These are phyloP conservation scores for Polypterus senegalus DNA, from an alignment of 2,113 vertebrate genomes.

Conservation along the genomic window DNA sequence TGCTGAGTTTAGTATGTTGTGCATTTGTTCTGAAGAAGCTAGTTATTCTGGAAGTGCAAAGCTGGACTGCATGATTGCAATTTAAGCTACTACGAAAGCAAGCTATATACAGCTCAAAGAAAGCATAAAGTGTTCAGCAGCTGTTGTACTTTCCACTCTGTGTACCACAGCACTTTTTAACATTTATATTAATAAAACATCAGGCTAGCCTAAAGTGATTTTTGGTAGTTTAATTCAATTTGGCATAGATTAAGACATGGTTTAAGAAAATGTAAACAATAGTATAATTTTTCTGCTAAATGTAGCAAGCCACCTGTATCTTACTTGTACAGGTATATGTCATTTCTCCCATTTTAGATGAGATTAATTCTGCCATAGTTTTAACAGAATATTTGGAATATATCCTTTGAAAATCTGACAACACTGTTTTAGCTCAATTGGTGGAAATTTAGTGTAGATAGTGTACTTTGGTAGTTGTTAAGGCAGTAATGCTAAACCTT, in stretches of 20 bases:
- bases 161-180: background rate
- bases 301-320: background rate
- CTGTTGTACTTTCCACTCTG: slow-evolving; percentile 1
- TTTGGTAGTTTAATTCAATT: background rate
- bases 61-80: background rate
- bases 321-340: background rate
- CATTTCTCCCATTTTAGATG: background rate
- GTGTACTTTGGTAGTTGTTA: too few relatives aligned
- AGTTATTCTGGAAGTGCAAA: background rate
- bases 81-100: background rate
- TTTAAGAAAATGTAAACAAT: background rate
- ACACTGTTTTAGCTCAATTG: too few relatives aligned
- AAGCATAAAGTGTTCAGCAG: background rate
- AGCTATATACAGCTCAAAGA: background rate
- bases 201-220: background rate
- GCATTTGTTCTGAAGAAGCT: background rate
- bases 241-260: background rate
- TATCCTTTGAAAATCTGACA: too few relatives aligned
- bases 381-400: too few relatives aligned
- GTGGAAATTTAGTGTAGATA: too few relatives aligned
- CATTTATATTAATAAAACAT: background rate
- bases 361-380: too few relatives aligned
- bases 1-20: background rate
- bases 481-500: too few relatives aligned
- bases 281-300: background rate